phyloP scores from a whole-genome alignment of 2,888 invertebrate genomes.

The Marronus borbonicus region DNA sequence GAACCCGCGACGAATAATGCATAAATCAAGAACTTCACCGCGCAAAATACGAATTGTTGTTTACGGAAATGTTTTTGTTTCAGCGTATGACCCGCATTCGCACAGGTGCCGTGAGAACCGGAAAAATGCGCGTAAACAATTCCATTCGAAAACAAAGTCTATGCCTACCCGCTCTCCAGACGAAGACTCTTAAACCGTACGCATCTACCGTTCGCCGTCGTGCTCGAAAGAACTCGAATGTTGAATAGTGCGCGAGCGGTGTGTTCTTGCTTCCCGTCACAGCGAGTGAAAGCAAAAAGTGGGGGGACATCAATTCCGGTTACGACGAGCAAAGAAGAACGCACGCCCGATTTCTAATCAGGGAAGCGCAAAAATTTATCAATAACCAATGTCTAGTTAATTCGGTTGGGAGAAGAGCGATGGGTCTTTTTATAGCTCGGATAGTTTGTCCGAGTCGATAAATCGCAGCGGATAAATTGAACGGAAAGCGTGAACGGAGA shows the following conservation, averaged over 20 bases:
- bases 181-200: constrained; percentile 6
- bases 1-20: background rate
- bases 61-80: constrained; percentile 35
- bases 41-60: constrained; percentile 3
- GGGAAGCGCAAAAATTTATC: constrained; percentile 45
- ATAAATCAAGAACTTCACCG: background rate
- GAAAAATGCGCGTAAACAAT: constrained; percentile 27
- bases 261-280: constrained; percentile 14
- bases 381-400: constrained; percentile 37
- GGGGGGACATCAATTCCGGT: constrained; percentile 45
- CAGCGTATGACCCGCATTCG: constrained; percentile 3
- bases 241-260: constrained; percentile 13
- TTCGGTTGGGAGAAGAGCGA: constrained; percentile 16
- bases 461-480: constrained; percentile 19
- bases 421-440: background rate
- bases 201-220: background rate
- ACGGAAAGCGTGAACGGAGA: background rate
- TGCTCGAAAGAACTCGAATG: constrained; percentile 1
- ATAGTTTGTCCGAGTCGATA: background rate
- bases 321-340: constrained; percentile 38
- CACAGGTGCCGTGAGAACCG: constrained; percentile 17
- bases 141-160: constrained; percentile 5
- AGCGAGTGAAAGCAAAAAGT: constrained; percentile 43
- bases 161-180: background rate
- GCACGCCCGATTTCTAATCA: constrained; percentile 44